These are phyloP conservation scores for Blennius ocellaris DNA, from an alignment of 2,113 vertebrate species.

Conservation along the genomic window DNA sequence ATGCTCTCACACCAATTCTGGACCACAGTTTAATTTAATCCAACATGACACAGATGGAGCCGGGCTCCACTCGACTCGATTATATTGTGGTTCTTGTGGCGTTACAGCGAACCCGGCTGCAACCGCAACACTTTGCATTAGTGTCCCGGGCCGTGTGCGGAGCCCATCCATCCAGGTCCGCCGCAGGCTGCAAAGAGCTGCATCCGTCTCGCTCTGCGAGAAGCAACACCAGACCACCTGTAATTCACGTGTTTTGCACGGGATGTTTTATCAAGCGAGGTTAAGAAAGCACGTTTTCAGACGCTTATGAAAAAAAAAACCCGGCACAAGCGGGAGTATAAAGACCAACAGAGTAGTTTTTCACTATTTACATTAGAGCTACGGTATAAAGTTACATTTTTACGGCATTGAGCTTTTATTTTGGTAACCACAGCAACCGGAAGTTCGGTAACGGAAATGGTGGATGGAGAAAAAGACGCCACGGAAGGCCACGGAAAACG, in stretches of 20 bases:
- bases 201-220: slow-evolving; percentile 3
- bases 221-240: background rate
- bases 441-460: no score
- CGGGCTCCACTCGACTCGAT: background rate
- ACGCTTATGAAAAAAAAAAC: no score
- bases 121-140: slow-evolving; percentile 1
- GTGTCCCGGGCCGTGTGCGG: slow-evolving; percentile 55
- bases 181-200: slow-evolving; percentile 16
- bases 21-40: background rate
- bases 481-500: no score
- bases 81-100: slow-evolving; percentile 5
- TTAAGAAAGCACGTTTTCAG: background rate
- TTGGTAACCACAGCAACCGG: no score
- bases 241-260: background rate
- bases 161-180: slow-evolving; percentile 14
- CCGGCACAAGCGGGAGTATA: no score
- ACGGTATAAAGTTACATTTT: no score
- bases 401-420: no score
- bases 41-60: background rate
- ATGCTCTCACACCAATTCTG: background rate
- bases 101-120: background rate
- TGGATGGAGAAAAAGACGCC: no score
- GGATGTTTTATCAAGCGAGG: slow-evolving; percentile 21
- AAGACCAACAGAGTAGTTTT: no score
- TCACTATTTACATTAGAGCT: no score